phyloP scores from a whole-genome alignment of 1,140 invertebrate genomes.

The Monomorium pharaonis region DNA sequence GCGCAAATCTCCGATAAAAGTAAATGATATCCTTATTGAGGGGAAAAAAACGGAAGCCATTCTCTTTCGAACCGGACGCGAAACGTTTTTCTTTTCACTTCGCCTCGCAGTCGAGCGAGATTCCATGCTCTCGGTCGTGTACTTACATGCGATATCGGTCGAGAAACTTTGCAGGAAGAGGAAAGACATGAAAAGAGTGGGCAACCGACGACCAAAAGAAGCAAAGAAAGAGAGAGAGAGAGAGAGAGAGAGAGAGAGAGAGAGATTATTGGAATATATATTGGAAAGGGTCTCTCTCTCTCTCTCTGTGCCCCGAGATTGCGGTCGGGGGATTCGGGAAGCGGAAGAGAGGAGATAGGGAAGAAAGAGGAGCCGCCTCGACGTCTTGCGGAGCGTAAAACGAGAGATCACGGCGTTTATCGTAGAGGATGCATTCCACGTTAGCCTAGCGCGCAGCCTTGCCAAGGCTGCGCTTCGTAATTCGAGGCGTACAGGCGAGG shows the following conservation, averaged over 20 bases:
- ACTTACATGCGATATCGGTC: conserved; percentile 30
- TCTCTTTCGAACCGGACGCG: conserved; percentile 16
- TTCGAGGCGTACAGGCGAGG: conserved; percentile 17
- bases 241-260: not conserved
- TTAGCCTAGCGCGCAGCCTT: conserved; percentile 5
- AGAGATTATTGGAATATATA: conserved; percentile 12
- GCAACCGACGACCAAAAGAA: not conserved
- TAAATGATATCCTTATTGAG: not conserved
- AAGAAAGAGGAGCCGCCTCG: not conserved
- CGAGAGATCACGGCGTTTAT: conserved; percentile 10
- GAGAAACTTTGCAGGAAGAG: conserved; percentile 35
- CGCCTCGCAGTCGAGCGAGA: not conserved
- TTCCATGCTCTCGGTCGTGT: conserved; percentile 8
- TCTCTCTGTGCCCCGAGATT: not conserved
- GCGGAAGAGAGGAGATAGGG: conserved; percentile 11
- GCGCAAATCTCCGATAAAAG: not conserved
- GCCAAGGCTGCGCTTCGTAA: conserved; percentile 44
- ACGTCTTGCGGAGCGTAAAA: not conserved
- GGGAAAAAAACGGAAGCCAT: not conserved
- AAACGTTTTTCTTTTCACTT: conserved; percentile 41
- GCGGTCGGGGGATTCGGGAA: conserved; percentile 12
- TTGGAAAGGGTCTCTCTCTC: conserved; percentile 15
- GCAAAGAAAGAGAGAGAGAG: not conserved
- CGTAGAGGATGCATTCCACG: not conserved
- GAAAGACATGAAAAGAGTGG: not conserved